Conservation (phyloP, 2,797 vertebrate species). For the Sternotherus odoratus region DNA sequence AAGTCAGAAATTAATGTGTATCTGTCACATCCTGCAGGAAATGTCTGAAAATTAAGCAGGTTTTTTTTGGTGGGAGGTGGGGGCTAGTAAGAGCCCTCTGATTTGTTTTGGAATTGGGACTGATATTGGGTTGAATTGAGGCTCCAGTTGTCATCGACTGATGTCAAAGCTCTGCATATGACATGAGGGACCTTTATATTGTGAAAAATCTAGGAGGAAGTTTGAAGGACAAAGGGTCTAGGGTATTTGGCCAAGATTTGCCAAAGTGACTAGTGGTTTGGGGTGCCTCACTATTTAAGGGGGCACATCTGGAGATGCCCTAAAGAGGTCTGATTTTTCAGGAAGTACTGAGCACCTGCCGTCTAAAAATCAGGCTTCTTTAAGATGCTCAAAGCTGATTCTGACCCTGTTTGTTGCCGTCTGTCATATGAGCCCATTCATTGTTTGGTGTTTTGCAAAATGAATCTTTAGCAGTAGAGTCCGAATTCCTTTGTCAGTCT, state of each 20-base stretch:
- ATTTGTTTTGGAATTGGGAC: neutral
- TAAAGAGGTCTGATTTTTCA: neutral
- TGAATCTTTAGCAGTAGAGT: neutral
- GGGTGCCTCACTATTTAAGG: neutral
- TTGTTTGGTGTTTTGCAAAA: neutral
- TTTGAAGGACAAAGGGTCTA: neutral
- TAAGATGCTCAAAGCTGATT: neutral
- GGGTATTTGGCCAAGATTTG: neutral
- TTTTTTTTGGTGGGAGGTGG: too few relatives aligned
- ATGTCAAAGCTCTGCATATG: neutral
- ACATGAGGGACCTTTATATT: neutral
- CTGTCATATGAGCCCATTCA: neutral
- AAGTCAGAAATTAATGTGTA: neutral
- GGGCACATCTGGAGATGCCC: neutral
- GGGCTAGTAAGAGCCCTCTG: neutral
- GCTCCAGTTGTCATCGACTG: neutral
- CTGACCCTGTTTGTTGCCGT: neutral
- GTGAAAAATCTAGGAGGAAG: rapidly evolving
- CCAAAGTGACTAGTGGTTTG: neutral
- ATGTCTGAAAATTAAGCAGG: neutral
- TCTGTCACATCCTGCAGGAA: neutral
- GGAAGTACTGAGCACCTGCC: neutral
- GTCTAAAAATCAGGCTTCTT: neutral
- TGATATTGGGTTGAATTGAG: neutral
- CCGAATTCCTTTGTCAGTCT: neutral